A percentile compares a stretch with the other conserved stretches of the same genome.
Evolutionary conservation across 2,113 vertebrate genomes (phyloP).

Genomic region (Otus sunia): DNA sequence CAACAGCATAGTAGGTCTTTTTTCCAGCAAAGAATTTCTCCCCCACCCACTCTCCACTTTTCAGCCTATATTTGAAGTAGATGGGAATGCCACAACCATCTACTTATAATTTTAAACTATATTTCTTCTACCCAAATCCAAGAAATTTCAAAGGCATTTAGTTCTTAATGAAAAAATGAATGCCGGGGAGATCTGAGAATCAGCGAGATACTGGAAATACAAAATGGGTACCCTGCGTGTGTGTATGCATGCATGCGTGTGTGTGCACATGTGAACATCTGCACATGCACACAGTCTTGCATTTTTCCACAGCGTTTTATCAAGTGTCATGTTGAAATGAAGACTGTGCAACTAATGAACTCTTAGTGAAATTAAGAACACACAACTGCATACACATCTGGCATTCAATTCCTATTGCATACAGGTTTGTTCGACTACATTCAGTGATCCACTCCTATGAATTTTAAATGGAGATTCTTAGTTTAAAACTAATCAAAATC

Average conservation of each 20-base stretch:
- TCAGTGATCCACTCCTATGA: not conserved
- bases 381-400: not conserved
- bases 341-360: not conserved
- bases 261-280: not conserved
- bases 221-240: not conserved
- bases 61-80: not conserved
- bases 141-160: not conserved
- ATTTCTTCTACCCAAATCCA: constrained; percentile 9
- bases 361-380: not conserved
- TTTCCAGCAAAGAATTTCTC: not conserved
- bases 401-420: not conserved
- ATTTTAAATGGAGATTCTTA: not conserved
- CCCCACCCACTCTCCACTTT: not conserved
- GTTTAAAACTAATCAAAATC: not conserved
- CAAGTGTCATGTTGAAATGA: not conserved
- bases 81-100: not conserved
- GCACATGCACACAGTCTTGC: not conserved
- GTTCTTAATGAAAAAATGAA: not conserved
- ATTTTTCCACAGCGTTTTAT: constrained; percentile 9
- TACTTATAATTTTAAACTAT: not conserved
- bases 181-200: not conserved
- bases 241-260: accelerated
- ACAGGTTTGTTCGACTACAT: not conserved
- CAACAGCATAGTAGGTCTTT: constrained; percentile 34
- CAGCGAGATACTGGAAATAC: not conserved